Evolutionary conservation across 1,140 invertebrate genomes (phyloP).

Genomic region (Lucilia cuprina): DNA sequence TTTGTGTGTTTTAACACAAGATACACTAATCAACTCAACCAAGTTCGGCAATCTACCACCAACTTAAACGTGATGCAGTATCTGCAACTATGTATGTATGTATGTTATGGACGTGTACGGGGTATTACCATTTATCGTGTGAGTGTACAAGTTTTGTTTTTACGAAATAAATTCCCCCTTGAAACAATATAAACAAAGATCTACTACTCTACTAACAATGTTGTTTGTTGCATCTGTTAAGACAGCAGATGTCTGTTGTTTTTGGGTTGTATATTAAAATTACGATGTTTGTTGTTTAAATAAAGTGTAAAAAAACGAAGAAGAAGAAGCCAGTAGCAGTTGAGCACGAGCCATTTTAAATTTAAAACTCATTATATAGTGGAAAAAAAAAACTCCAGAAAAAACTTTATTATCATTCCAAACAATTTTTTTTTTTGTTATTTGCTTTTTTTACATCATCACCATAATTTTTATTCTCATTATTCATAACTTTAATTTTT

Average conservation of each 20-base stretch:
- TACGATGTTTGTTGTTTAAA: background rate
- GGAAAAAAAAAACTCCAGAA: background rate
- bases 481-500: background rate
- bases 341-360: background rate
- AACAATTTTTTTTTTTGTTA: background rate
- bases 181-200: background rate
- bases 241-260: background rate
- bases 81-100: background rate
- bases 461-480: background rate
- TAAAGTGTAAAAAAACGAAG: background rate
- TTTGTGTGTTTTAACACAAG: background rate
- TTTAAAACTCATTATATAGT: background rate
- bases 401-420: constrained; percentile 6
- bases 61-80: no score
- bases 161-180: background rate
- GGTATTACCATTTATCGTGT: background rate
- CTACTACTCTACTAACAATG: background rate
- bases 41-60: background rate
- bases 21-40: background rate
- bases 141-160: background rate
- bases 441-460: background rate
- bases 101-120: background rate
- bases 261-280: background rate
- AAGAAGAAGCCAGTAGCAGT: background rate
- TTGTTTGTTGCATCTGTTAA: background rate